Conservation (phyloP, 1,140 invertebrate genomes). For the Calliopsis andreniformis region DNA sequence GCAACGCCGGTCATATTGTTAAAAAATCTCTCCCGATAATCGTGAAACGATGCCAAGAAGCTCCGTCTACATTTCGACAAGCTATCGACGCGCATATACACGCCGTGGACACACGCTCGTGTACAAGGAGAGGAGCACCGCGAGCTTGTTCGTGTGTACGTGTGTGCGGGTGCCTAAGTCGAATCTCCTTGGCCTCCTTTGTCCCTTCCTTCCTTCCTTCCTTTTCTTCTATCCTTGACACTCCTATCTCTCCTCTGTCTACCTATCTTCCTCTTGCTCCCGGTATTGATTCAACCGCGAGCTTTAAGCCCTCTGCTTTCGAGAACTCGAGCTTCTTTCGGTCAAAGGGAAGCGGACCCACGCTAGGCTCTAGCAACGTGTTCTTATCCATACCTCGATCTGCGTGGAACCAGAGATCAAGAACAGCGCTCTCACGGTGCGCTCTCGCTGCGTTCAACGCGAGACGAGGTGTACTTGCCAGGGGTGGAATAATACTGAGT, state of each 20-base stretch:
- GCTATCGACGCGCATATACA: slow-evolving; percentile 11
- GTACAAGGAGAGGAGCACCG: background rate
- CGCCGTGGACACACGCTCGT: background rate
- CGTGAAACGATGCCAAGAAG: slow-evolving; percentile 47
- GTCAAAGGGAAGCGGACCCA: slow-evolving; percentile 30
- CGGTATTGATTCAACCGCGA: slow-evolving; percentile 57
- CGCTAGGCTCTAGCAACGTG: background rate
- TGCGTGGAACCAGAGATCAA: too few relatives aligned
- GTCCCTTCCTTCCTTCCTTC: slow-evolving; percentile 52
- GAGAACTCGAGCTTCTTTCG: slow-evolving; percentile 38
- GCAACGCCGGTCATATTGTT: slow-evolving; percentile 67
- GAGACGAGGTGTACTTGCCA: too few relatives aligned
- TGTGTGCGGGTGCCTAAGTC: slow-evolving; percentile 53
- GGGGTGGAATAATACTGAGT: too few relatives aligned
- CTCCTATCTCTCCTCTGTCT: slow-evolving; percentile 50
- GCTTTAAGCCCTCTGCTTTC: slow-evolving; percentile 40
- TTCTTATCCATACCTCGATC: too few relatives aligned
- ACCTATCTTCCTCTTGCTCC: slow-evolving; percentile 39
- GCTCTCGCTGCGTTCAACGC: too few relatives aligned
- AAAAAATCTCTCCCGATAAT: slow-evolving; percentile 36
- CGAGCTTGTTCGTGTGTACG: slow-evolving; percentile 14
- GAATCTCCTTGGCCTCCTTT: slow-evolving; percentile 74
- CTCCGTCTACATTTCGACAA: slow-evolving; percentile 41
- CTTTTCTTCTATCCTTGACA: slow-evolving; percentile 53
- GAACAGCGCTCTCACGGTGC: too few relatives aligned